Conservation (phyloP, 1,140 invertebrate genomes). For the Anadara kagoshimensis region DNA sequence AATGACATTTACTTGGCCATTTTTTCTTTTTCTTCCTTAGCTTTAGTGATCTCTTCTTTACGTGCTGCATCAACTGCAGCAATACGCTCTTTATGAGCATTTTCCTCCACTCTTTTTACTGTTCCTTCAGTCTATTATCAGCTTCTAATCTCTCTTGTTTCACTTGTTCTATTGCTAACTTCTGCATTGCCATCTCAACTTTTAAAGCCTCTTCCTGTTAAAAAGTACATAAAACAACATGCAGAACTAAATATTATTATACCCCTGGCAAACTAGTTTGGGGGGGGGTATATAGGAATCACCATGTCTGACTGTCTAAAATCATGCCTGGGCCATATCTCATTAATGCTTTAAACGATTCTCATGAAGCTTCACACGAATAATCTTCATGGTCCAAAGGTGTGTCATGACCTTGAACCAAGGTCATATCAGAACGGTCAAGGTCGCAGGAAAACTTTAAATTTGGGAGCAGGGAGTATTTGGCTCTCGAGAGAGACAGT, state of each 20-base stretch:
- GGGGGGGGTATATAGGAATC: too few species aligned
- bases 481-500: too few species aligned
- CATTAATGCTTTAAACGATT: too few species aligned
- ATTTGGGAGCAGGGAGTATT: too few species aligned
- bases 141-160: conserved; percentile 56
- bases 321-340: too few species aligned
- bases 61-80: conserved; percentile 47
- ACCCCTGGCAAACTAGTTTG: too few species aligned
- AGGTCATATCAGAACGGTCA: too few species aligned
- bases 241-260: neutral
- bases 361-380: too few species aligned
- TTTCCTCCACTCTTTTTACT: conserved; percentile 46
- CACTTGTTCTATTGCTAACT: conserved; percentile 60
- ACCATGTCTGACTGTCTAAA: too few species aligned
- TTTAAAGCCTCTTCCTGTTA: conserved; percentile 59
- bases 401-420: too few species aligned
- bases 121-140: conserved; percentile 51
- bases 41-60: conserved; percentile 51
- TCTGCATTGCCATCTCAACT: conserved; percentile 66
- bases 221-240: conserved; percentile 1
- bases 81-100: conserved; percentile 37
- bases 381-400: too few species aligned
- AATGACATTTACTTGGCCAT: conserved; percentile 43
- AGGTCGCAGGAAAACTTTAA: too few species aligned
- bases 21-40: conserved; percentile 43